phyloP scores from a whole-genome alignment of 2,888 invertebrate genomes.

The Andrena bicolor region DNA sequence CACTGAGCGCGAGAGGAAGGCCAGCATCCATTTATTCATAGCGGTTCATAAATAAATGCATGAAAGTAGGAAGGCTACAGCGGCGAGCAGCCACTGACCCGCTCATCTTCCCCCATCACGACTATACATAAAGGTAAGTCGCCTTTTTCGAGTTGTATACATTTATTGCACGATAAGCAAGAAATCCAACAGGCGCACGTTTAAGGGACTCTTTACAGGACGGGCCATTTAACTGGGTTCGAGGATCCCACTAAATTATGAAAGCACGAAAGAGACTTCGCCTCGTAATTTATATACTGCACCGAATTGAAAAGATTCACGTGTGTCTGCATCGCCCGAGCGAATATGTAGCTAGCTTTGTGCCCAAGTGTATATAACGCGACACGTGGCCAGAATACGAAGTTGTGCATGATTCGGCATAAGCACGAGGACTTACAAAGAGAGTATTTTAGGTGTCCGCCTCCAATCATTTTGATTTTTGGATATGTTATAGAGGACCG shows the following conservation, averaged over 20 bases:
- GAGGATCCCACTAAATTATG: slow-evolving; percentile 41
- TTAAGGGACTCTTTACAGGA: slow-evolving; percentile 58
- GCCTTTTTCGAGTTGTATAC: slow-evolving; percentile 69
- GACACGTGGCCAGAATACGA: slow-evolving; percentile 34
- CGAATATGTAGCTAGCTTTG: slow-evolving; percentile 33
- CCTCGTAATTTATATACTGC: slow-evolving; percentile 49
- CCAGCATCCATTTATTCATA: slow-evolving; percentile 84
- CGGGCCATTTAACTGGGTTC: slow-evolving; percentile 69
- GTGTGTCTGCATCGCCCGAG: slow-evolving; percentile 13
- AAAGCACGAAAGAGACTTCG: slow-evolving; percentile 32
- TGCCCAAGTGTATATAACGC: slow-evolving; percentile 19
- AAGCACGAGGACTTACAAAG: slow-evolving; percentile 19
- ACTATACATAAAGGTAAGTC: slow-evolving; percentile 57
- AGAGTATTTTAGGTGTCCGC: no score
- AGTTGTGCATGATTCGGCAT: slow-evolving; percentile 20
- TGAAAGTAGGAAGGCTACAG: slow-evolving; percentile 74
- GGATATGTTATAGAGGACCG: no score
- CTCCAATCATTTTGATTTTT: no score
- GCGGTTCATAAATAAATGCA: slow-evolving; percentile 84
- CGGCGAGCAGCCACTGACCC: slow-evolving; percentile 65
- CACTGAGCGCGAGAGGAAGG: slow-evolving; percentile 77
- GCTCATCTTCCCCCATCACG: slow-evolving; percentile 67
- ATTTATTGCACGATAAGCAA: slow-evolving; percentile 75
- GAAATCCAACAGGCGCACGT: slow-evolving; percentile 66
- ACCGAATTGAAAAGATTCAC: slow-evolving; percentile 53